Percentiles rank a stretch among this genome's conserved stretches.
phyloP scores from a whole-genome alignment of 2,888 invertebrate species.

The Stegana nigrithorax region DNA sequence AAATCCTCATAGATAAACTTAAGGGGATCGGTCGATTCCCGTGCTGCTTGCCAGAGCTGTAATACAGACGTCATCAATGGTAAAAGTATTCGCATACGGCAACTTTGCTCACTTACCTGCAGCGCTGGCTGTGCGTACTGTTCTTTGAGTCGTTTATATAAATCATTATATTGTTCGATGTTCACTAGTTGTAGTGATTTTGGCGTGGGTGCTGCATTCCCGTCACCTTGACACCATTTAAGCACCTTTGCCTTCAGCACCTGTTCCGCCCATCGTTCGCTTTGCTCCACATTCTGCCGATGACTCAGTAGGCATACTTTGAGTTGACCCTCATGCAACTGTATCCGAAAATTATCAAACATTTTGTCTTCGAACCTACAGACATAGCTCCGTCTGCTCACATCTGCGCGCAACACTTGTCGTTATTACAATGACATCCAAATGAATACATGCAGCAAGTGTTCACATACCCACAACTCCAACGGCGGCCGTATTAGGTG shows the following conservation, averaged over 20 bases:
- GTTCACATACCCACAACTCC: slow-evolving; percentile 50
- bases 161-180: slow-evolving; percentile 76
- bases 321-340: slow-evolving; percentile 33
- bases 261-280: slow-evolving; percentile 54
- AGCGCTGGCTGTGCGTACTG: slow-evolving; percentile 83
- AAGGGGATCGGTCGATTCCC: slow-evolving; percentile 90
- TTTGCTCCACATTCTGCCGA: slow-evolving; percentile 24
- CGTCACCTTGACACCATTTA: slow-evolving; percentile 49
- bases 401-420: slow-evolving; percentile 42
- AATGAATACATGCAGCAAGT: neutral
- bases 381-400: slow-evolving; percentile 42
- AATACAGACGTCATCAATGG: no score
- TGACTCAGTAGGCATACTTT: slow-evolving; percentile 20
- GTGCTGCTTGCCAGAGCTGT: slow-evolving; percentile 89
- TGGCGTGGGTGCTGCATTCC: neutral
- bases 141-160: slow-evolving; percentile 80
- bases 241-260: slow-evolving; percentile 70
- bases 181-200: slow-evolving; percentile 76
- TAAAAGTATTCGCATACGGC: slow-evolving; percentile 12
- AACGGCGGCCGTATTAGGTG: slow-evolving; percentile 40
- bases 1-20: slow-evolving; percentile 98
- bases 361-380: slow-evolving; percentile 45
- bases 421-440: neutral
- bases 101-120: slow-evolving; percentile 70
- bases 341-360: slow-evolving; percentile 50